These are phyloP conservation scores for Muscidifurax raptorellus DNA, from an alignment of 1,140 invertebrate species.

Conservation along the genomic window DNA sequence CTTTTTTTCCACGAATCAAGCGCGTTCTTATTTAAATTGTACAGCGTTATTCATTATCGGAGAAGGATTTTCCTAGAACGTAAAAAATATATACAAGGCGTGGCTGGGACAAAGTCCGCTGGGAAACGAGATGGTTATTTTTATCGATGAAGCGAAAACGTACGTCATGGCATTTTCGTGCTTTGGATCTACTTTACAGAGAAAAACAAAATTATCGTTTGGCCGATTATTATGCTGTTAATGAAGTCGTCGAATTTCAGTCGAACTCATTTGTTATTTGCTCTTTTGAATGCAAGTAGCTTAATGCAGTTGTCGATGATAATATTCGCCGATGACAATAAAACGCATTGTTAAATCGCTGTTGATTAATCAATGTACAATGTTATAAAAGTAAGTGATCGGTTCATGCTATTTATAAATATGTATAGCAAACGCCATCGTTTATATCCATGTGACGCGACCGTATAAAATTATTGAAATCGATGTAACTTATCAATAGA, in stretches of 20 bases:
- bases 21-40: too few relatives aligned
- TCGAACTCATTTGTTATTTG: too few relatives aligned
- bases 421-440: too few relatives aligned
- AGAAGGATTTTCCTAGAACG: neutral
- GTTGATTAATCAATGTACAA: too few relatives aligned
- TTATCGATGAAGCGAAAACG: neutral
- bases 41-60: neutral
- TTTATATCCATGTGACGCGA: too few relatives aligned
- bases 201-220: too few relatives aligned
- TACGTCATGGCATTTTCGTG: neutral
- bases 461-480: too few relatives aligned
- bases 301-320: too few relatives aligned
- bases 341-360: neutral
- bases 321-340: neutral
- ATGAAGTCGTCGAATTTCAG: neutral
- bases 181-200: too few relatives aligned
- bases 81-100: neutral
- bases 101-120: neutral
- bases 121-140: conserved; percentile 1
- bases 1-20: too few relatives aligned
- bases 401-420: neutral
- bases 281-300: too few relatives aligned
- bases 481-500: too few relatives aligned
- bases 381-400: neutral
- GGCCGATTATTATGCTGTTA: neutral